Percentiles rank a stretch among this genome's conserved stretches.
Conservation (phyloP, 2,888 invertebrate genomes). For the Lasioglossum zephyrum region DNA sequence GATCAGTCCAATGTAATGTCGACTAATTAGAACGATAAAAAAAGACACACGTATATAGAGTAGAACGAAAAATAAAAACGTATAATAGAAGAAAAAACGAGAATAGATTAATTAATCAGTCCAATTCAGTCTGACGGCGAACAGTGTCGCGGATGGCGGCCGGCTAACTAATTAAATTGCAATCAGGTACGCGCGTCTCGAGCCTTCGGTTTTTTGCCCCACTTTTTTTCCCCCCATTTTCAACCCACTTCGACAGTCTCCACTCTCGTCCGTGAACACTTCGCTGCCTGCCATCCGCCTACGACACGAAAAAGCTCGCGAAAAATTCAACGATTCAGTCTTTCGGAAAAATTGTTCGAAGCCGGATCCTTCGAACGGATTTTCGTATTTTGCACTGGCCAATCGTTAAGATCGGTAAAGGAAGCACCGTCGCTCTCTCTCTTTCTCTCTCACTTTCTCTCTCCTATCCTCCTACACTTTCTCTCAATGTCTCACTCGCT, state of each 20-base stretch:
- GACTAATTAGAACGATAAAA: slow-evolving; percentile 64
- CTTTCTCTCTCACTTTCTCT: slow-evolving; percentile 10
- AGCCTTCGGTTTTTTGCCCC: not conserved
- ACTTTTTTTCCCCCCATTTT: not conserved
- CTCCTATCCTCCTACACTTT: not conserved
- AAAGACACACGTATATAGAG: slow-evolving; percentile 67
- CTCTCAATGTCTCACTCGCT: not conserved
- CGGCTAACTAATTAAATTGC: slow-evolving; percentile 38
- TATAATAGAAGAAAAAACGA: slow-evolving; percentile 25
- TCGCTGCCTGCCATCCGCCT: not conserved
- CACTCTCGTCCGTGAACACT: not conserved
- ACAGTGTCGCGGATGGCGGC: slow-evolving; percentile 60
- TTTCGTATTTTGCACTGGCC: slow-evolving; percentile 60
- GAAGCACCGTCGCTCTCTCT: slow-evolving; percentile 65
- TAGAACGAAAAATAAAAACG: not conserved
- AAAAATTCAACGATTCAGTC: slow-evolving; percentile 72
- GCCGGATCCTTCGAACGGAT: slow-evolving; percentile 52
- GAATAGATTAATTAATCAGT: slow-evolving; percentile 75
- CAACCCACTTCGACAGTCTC: not conserved
- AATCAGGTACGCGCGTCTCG: slow-evolving; percentile 52
- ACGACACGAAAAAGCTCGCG: slow-evolving; percentile 26
- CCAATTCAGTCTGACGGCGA: slow-evolving; percentile 79
- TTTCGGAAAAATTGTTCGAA: slow-evolving; percentile 65
- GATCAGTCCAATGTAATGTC: slow-evolving; percentile 79
- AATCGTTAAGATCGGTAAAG: slow-evolving; percentile 63